Base-by-base conservation (phyloP, 1,140 invertebrate species). In the Anastrepha ludens region DNA sequence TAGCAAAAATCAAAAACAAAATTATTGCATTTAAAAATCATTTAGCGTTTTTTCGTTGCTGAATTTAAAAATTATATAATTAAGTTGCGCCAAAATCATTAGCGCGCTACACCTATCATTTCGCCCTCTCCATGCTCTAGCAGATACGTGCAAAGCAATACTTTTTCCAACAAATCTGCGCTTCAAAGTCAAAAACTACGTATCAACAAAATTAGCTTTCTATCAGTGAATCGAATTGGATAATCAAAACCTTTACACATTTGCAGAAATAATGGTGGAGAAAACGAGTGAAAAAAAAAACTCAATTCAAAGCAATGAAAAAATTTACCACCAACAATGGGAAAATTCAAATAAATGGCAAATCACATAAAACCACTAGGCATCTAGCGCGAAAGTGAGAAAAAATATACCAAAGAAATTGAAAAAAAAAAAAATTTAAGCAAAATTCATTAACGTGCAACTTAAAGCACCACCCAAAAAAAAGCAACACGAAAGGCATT, bases 391-490 rank as follows among this genome's bases (percentile, higher is more conserved):
- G 70, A 74, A 74, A 74, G 47, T 29, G 9, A 81, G n/a, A 81
- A 17, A 8, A 81, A 81, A 50, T 29, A 29, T 29, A 29, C 29
- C 1, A 50, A 81, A n/a, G 8, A 81, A 81, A 70, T 70, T 44
- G 13, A 44, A 50, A 55, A 50, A 55, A 50, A 20, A 20, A 55
- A 55, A 47, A 81, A 17, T 47, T 55, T 58, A 4, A 74, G 8
- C 39, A 47, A 41, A 81, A 58, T 47, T 20, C 74, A 20, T n/a
- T 81, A 81, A 81, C 74, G 70, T 44, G 17, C 70, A 81, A 81
- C 74, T 81, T 50, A 58, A 58, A 81, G 74, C 74, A n/a, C 74
- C 74, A 47, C 74, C 74, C 47, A 47, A 55, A 55, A 74, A 9
- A 50, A 81, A 58, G 2, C 44, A 58, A 81, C 44, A 81, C 50